A percentile compares a stretch with the other conserved stretches of the same genome.
Evolutionary conservation across 92 coral and sea anemone genomes (phyloP).

Genomic region (Palythoa grandis): DNA sequence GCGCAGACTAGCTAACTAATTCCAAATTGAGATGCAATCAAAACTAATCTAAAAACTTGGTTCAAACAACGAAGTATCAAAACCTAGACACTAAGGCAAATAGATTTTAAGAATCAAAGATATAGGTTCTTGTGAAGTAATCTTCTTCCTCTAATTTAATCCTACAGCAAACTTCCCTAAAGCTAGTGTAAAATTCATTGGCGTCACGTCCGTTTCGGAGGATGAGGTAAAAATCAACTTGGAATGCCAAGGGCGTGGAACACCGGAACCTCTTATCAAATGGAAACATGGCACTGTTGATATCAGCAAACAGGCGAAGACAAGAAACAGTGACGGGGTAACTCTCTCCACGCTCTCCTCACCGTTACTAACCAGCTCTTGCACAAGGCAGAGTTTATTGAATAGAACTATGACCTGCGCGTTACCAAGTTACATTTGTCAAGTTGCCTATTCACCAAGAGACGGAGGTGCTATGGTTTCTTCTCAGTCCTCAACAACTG

Average conservation of each 20-base stretch:
- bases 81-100: too few relatives aligned
- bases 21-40: too few relatives aligned
- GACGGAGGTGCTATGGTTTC: slow-evolving; percentile 17
- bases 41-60: too few relatives aligned
- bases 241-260: slow-evolving; percentile 16
- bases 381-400: not conserved
- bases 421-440: slow-evolving; percentile 4
- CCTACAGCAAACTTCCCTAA: slow-evolving; percentile 15
- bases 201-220: not conserved
- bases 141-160: too few relatives aligned
- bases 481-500: slow-evolving; percentile 6
- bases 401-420: not conserved
- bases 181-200: not conserved
- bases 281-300: not conserved
- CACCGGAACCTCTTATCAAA: not conserved
- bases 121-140: too few relatives aligned
- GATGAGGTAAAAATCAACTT: not conserved
- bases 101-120: too few relatives aligned
- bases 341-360: not conserved
- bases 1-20: too few relatives aligned
- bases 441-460: not conserved
- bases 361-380: not conserved
- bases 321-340: not conserved
- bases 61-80: too few relatives aligned
- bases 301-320: not conserved